Conservation (phyloP, 2,113 vertebrate genomes). For the Rhizomys pruinosus region DNA sequence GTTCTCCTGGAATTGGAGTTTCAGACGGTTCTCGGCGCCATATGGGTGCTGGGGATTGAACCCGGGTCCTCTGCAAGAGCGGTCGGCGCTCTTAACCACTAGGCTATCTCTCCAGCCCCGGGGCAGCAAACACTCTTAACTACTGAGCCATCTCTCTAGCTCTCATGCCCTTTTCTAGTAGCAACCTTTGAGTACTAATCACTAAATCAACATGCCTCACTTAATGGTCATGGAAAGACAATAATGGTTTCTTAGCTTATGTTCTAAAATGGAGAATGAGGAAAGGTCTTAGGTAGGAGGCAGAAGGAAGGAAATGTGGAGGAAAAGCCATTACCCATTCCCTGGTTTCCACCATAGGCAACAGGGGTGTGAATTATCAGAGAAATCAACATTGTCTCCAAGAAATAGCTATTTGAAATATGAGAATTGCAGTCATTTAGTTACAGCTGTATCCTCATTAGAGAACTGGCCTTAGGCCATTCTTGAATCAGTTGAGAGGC, state of each 20-base stretch:
- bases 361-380: not conserved
- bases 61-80: no score
- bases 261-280: not conserved
- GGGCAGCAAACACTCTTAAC: no score
- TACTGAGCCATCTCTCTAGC: no score
- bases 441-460: not conserved
- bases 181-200: not conserved
- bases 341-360: not conserved
- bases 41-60: no score
- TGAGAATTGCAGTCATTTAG: not conserved
- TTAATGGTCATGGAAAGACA: not conserved
- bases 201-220: slow-evolving; percentile 4
- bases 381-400: not conserved
- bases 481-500: not conserved
- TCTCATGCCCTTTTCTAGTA: not conserved
- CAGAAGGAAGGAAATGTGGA: not conserved
- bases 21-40: no score
- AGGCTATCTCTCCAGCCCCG: no score
- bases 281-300: not conserved
- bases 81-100: no score
- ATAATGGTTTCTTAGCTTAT: not conserved
- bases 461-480: not conserved
- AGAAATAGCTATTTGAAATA: not conserved
- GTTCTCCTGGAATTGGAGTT: no score
- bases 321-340: not conserved